Evolutionary conservation across 1,140 invertebrate genomes (phyloP).

Genomic region (Bombus picipes): DNA sequence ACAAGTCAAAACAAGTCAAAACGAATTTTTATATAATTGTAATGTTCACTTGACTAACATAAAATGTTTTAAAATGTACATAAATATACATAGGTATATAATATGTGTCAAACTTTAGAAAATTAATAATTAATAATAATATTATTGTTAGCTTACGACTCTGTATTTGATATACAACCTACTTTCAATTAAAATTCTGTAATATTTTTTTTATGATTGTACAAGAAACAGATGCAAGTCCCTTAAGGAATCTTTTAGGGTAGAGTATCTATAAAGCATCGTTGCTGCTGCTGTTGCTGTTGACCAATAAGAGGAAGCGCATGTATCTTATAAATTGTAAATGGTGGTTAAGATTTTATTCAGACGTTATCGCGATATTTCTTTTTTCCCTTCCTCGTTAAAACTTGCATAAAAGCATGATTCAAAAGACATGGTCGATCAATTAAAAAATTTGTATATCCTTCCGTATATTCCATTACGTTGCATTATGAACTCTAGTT

Average conservation of each 20-base stretch:
- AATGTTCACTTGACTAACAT: no score
- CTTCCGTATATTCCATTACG: no score
- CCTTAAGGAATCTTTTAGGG: not conserved
- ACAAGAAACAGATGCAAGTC: not conserved
- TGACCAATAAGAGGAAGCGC: slow-evolving; percentile 10
- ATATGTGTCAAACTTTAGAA: not conserved
- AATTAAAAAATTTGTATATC: slow-evolving; percentile 5
- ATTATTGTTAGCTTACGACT: not conserved
- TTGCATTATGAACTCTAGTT: not conserved
- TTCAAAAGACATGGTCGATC: not conserved
- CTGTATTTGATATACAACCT: not conserved
- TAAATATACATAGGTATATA: not conserved
- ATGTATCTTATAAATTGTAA: not conserved
- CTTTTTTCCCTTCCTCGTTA: not conserved
- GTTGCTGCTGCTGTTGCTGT: not conserved
- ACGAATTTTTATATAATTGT: no score
- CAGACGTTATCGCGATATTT: not conserved
- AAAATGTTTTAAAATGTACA: not conserved
- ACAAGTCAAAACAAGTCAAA: not conserved
- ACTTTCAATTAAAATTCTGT: not conserved
- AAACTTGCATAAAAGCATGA: not conserved
- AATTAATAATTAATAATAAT: not conserved
- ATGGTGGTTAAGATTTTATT: slow-evolving; percentile 3
- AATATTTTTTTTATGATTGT: not conserved
- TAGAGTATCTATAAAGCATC: no score